These are phyloP conservation scores for Chaenocephalus aceratus DNA, from an alignment of 2,113 vertebrate genomes.

Conservation along the genomic window DNA sequence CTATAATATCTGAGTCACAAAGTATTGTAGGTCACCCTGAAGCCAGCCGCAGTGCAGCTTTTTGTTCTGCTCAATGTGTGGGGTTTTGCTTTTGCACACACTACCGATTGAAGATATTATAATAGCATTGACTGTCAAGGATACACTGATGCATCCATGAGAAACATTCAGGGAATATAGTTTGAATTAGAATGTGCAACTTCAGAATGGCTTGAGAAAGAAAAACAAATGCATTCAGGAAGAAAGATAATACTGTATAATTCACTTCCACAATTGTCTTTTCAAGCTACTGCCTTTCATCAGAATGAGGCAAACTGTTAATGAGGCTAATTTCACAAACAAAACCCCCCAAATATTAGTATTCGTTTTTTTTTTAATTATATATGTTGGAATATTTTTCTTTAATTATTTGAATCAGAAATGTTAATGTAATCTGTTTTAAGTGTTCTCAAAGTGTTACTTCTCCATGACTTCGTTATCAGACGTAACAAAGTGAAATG, in stretches of 20 bases:
- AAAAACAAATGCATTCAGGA: conserved; percentile 43
- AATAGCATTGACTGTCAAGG: conserved; percentile 44
- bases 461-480: too few relatives aligned
- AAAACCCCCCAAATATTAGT: too few relatives aligned
- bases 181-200: conserved; percentile 58
- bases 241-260: conserved; percentile 11
- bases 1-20: conserved; percentile 38
- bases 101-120: conserved; percentile 25
- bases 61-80: conserved; percentile 23
- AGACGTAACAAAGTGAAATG: not conserved
- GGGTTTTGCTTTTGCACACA: conserved; percentile 36
- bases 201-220: conserved; percentile 25
- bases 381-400: conserved; percentile 10
- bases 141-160: conserved; percentile 51
- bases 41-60: conserved; percentile 7
- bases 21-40: conserved; percentile 32
- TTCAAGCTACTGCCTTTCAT: conserved; percentile 27
- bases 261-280: not conserved
- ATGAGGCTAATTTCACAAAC: not conserved
- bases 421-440: not conserved
- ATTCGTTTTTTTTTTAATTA: not conserved
- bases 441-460: not conserved
- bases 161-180: conserved; percentile 50
- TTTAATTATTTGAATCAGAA: not conserved
- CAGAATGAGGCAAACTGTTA: not conserved